phyloP scores from a whole-genome alignment of 2,797 vertebrate species.

The Selene dorsalis region DNA sequence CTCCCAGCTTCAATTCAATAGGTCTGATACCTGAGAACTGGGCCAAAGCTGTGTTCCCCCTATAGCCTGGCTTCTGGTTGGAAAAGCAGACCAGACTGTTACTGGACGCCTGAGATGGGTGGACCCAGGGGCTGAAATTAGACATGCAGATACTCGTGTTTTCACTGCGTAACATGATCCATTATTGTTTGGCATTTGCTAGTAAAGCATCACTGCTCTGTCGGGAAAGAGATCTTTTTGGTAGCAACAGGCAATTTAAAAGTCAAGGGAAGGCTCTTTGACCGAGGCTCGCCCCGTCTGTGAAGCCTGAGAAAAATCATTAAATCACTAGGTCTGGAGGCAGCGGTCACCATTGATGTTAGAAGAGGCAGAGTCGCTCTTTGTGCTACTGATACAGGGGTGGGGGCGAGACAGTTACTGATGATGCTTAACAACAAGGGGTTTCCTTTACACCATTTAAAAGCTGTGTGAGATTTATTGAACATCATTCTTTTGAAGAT shows the following conservation, averaged over 20 bases:
- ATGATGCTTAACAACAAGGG: constrained; percentile 45
- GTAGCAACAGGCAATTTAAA: constrained; percentile 44
- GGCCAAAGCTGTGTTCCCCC: constrained; percentile 43
- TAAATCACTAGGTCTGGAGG: constrained; percentile 69
- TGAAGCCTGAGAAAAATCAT: constrained; percentile 71
- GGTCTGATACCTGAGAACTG: constrained; percentile 68
- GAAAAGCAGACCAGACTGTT: constrained; percentile 55
- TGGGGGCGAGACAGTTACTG: constrained; percentile 31
- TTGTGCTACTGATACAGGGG: constrained; percentile 70
- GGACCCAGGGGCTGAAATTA: constrained; percentile 45
- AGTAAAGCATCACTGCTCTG: constrained; percentile 39
- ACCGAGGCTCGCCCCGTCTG: constrained; percentile 44
- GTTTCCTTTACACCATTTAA: constrained; percentile 61
- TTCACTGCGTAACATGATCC: constrained; percentile 48
- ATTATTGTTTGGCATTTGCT: constrained; percentile 60
- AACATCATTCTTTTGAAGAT: constrained; percentile 55
- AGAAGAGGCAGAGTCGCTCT: constrained; percentile 61
- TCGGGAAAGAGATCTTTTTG: constrained; percentile 41
- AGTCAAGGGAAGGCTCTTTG: constrained; percentile 54
- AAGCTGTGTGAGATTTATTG: constrained; percentile 64
- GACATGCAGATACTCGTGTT: constrained; percentile 51
- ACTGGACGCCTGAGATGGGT: constrained; percentile 44
- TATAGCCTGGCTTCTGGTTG: constrained; percentile 59
- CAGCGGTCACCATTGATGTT: constrained; percentile 70
- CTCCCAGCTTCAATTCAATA: constrained; percentile 69